Evolutionary conservation across 2,888 invertebrate species (phyloP).

Genomic region (Aporophyla nigra): DNA sequence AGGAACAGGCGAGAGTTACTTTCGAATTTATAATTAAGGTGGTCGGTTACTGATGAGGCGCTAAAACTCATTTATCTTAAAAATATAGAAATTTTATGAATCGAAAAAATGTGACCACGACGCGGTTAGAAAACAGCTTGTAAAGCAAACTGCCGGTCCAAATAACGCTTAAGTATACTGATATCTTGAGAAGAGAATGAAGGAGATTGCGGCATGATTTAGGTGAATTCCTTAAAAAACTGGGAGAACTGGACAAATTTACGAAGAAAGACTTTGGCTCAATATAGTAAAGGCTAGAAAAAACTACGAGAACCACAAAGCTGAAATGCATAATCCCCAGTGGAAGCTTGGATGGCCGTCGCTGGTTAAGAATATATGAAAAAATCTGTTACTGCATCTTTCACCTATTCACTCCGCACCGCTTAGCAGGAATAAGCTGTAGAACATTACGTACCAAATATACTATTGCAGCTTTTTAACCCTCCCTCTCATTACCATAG

Average conservation of each 20-base stretch:
- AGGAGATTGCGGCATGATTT: not conserved
- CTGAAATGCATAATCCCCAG: not conserved
- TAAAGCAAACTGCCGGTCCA: not conserved
- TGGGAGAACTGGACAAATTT: not conserved
- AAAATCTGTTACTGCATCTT: not conserved
- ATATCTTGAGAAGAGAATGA: not conserved
- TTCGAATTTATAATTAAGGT: not conserved
- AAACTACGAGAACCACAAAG: not conserved
- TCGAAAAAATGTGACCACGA: not conserved
- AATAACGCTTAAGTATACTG: not conserved
- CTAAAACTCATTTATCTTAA: no score
- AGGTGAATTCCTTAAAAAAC: not conserved
- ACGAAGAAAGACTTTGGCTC: not conserved
- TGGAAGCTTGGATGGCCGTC: not conserved
- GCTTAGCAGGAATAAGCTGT: constrained; percentile 6
- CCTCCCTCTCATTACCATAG: constrained; percentile 70
- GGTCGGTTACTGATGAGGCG: not conserved
- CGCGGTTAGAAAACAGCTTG: not conserved
- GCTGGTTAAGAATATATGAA: not conserved
- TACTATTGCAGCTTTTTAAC: constrained; percentile 61
- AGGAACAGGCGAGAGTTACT: no score
- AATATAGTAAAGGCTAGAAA: not conserved
- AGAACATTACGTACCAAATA: constrained; percentile 19
- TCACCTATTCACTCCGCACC: not conserved
- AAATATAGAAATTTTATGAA: not conserved